Base-by-base conservation (phyloP, 2,888 invertebrate species). In the Zaprionus bogoriensis region DNA sequence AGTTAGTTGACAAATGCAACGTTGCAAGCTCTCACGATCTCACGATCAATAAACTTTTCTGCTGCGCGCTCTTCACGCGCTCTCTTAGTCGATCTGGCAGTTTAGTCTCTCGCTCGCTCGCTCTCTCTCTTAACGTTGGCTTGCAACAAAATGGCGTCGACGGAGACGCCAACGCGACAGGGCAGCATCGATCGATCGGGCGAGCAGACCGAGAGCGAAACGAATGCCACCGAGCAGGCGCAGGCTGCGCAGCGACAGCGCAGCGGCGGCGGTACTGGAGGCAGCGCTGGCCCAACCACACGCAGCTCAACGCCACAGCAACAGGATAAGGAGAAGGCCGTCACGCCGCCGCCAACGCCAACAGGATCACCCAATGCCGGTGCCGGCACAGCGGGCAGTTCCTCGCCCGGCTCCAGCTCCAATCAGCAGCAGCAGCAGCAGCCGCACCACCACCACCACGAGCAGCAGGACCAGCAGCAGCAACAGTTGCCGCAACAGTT, bases 401-500 rank as follows among this genome's bases (percentile, higher is more conserved):
- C 48, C 1, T 50, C 58, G 4, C 50, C 44, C 10, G 17, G 23
- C 30, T 50, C 41, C 42, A 42, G 19, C 3, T 32, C 30, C 3
- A 36, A 45, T 23, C 46, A 42, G 2, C 57, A 38, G 28, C 67
- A 42, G 10, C 45, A 44, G 3, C 58, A 59, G 9, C 51, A 71
- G 58, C 14, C 66, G 2, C 51, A 71, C 55, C 14, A 68, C 2
- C 54, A 42, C 0, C 32, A 23, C 9, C 50, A 64, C n/a, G n/a
- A n/a, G n/a, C n/a, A n/a, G 9, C 51, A 71, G 58, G 14, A 67
- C 2, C 51, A 71, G 57, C 14, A 68, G 3, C 54, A 42, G 1
- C 32, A 23, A 10, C 50, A 64, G 19, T 60, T 67, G 19, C 82
- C 85, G n/a, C 96, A 96, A 92, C 96, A 97, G 91, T 97, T 97